Percentiles rank a stretch among this genome's conserved stretches.
Conservation (phyloP, 2,888 invertebrate species). For the Byasa hedistus region DNA sequence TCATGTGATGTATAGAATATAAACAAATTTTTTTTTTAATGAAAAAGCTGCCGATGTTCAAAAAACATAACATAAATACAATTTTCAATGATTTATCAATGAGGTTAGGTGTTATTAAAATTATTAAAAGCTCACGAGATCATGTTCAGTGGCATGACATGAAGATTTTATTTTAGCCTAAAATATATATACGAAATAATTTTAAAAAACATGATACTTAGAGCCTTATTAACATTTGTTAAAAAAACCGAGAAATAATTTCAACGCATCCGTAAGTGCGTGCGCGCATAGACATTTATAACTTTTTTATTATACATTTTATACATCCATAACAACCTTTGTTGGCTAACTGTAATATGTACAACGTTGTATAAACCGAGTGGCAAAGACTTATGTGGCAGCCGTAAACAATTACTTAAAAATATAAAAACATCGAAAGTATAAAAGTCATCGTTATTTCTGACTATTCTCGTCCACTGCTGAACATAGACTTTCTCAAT, state of each 20-base stretch:
- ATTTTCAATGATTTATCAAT: conserved; percentile 1
- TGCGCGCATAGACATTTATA: conserved; percentile 15
- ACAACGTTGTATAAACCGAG: conserved; percentile 29
- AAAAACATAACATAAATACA: too few relatives aligned
- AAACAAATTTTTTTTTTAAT: neutral
- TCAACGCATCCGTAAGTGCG: conserved; percentile 11
- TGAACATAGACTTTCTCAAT: too few relatives aligned
- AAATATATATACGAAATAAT: conserved; percentile 9
- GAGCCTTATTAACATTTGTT: conserved; percentile 19
- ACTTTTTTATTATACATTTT: conserved; percentile 29
- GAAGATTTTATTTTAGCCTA: conserved; percentile 14
- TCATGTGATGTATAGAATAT: neutral
- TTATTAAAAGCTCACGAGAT: conserved; percentile 29
- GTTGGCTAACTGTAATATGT: conserved; percentile 28
- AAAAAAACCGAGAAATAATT: conserved; percentile 4
- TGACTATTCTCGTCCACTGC: too few relatives aligned
- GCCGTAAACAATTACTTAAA: conserved; percentile 33
- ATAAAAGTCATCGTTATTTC: conserved; percentile 30
- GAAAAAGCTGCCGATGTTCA: conserved; percentile 14
- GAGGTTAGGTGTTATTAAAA: conserved; percentile 17
- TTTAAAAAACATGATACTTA: conserved; percentile 28
- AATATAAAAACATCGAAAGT: conserved; percentile 38
- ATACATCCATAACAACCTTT: conserved; percentile 29
- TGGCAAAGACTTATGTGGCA: conserved; percentile 40
- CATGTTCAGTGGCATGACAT: conserved; percentile 32